Percentiles rank a stretch among this genome's conserved stretches.
These are phyloP conservation scores for Enteromius mattozi DNA, from an alignment of 2,797 vertebrate species.

Conservation along the genomic window DNA sequence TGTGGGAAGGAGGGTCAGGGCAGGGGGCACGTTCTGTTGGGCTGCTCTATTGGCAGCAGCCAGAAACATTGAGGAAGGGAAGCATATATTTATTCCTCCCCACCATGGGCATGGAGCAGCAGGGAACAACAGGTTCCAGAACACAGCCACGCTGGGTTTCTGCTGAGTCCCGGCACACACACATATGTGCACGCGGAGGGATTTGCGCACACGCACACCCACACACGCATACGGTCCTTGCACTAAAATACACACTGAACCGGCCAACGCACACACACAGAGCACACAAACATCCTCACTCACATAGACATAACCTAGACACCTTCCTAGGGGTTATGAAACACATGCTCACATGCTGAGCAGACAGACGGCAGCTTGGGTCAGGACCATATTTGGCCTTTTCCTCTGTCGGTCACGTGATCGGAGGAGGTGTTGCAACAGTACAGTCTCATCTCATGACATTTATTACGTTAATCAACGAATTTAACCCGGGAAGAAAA, in stretches of 20 bases:
- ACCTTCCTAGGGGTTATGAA: conserved; percentile 59
- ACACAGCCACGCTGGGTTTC: conserved; percentile 60
- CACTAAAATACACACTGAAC: conserved; percentile 39
- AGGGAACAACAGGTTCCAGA: conserved; percentile 65
- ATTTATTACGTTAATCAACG: conserved; percentile 48
- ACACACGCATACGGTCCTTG: conserved; percentile 49
- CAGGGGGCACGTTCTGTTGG: conserved; percentile 51
- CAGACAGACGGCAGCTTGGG: conserved; percentile 37
- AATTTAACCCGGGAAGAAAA: neutral
- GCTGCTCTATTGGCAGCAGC: conserved; percentile 62
- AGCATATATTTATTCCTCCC: conserved; percentile 65
- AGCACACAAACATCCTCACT: conserved; percentile 52
- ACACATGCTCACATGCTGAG: conserved; percentile 55
- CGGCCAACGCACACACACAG: conserved; percentile 35
- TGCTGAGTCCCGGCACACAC: conserved; percentile 56
- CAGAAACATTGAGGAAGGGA: conserved; percentile 51
- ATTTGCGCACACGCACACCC: conserved; percentile 46
- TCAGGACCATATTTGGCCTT: conserved; percentile 59
- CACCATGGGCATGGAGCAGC: conserved; percentile 56
- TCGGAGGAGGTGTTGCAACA: conserved; percentile 34
- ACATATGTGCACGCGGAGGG: conserved; percentile 55
- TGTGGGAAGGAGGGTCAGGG: conserved; percentile 4
- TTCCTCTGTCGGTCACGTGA: conserved; percentile 51
- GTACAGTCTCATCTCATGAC: conserved; percentile 36
- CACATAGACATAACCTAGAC: conserved; percentile 37